A percentile compares a stretch with the other conserved stretches of the same genome.
phyloP scores from a whole-genome alignment of 2,888 invertebrate species.

The Strigamia transsilvanica region DNA sequence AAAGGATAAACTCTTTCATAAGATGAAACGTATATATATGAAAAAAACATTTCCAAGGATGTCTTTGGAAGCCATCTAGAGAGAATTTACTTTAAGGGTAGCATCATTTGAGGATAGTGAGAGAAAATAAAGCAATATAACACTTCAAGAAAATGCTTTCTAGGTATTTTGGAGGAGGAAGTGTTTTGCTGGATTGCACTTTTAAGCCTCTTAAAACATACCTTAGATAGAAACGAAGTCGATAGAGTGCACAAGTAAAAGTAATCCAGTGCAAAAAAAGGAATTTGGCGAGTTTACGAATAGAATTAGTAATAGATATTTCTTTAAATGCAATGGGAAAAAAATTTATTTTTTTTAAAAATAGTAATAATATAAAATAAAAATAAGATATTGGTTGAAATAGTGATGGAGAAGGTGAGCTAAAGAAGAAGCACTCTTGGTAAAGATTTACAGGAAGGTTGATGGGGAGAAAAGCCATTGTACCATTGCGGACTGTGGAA shows the following conservation, averaged over 20 bases:
- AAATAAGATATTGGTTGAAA: too few species aligned
- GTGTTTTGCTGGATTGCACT: constrained; percentile 21
- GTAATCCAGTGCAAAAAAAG: background rate
- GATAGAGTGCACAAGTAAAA: constrained; percentile 1
- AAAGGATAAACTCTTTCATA: background rate
- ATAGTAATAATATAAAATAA: too few species aligned
- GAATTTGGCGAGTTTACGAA: background rate
- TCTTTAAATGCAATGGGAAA: background rate
- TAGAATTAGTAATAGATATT: background rate
- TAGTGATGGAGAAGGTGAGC: background rate
- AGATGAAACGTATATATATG: background rate
- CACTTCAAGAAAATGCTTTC: constrained; percentile 12
- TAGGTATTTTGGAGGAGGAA: constrained; percentile 17
- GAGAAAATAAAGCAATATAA: constrained; percentile 20
- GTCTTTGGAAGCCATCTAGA: constrained; percentile 12
- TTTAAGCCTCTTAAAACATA: constrained; percentile 21
- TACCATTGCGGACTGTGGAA: background rate
- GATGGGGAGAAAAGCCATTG: constrained; percentile 6
- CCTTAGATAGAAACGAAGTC: background rate
- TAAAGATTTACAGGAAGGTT: background rate
- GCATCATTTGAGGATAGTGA: background rate
- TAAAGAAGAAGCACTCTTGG: background rate
- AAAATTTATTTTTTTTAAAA: background rate
- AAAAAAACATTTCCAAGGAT: background rate
- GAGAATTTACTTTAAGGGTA: background rate